Conservation (phyloP, 2,888 invertebrate genomes). For the Dichetophora obliterata region DNA sequence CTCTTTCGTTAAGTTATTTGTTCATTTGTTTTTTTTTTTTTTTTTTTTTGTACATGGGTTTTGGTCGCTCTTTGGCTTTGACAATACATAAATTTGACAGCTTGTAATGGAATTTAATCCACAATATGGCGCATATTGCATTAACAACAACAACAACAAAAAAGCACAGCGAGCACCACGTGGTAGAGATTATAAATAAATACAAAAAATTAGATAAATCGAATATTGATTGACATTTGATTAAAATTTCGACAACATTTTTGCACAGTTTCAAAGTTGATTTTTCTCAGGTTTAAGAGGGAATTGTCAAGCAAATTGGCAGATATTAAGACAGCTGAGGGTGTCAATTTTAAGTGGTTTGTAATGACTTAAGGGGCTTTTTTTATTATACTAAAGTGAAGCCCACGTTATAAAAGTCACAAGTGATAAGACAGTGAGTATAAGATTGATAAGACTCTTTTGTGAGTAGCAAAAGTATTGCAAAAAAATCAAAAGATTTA, state of each 20-base stretch:
- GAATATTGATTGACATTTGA: conserved; percentile 37
- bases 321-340: background rate
- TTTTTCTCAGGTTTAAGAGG: background rate
- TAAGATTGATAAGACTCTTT: too few species aligned
- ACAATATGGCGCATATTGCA: conserved; percentile 37
- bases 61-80: background rate
- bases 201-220: background rate
- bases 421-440: too few species aligned
- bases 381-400: too few species aligned
- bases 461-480: too few species aligned
- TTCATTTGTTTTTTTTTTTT: background rate
- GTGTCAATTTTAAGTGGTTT: too few species aligned
- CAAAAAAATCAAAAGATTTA: too few species aligned
- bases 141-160: background rate
- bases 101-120: conserved; percentile 52
- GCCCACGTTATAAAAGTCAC: too few species aligned
- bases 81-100: conserved; percentile 50
- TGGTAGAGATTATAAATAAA: background rate
- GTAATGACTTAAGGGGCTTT: too few species aligned
- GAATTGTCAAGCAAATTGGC: background rate
- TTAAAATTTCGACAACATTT: conserved; percentile 29
- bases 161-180: background rate
- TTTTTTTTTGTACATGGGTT: background rate
- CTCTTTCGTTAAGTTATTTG: background rate
- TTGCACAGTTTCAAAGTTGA: background rate